Base-by-base conservation (phyloP, 2,888 invertebrate species). In the Beris morrisii region DNA sequence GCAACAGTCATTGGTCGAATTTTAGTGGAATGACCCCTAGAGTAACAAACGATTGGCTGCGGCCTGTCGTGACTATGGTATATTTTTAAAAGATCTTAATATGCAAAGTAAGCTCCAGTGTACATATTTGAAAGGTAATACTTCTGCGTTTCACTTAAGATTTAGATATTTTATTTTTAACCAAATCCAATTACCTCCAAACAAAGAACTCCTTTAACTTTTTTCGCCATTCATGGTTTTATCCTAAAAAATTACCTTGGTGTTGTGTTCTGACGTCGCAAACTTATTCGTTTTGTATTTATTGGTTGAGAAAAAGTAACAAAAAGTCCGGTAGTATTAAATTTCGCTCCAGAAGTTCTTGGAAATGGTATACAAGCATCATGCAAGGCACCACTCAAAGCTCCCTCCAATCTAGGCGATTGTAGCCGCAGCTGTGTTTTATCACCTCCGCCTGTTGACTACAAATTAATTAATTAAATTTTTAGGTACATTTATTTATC, bases 291-390 rank as follows among this genome's bases (percentile, higher is more conserved):
- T 72, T 90, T 84, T 0, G 87, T 84, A 72, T 87, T 86, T 64
- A 89, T 83, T 0, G 90, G 88, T 59, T 93, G 85, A 58, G 90
- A 90, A 81, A 97, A 97, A 71, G 92, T 92, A 0, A 95, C 94
- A 66, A 97, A 81, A 65, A 88, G 86, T 74, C 93, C 93, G 28
- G 91, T 91, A 31, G 91, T 91, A 79, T 93, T 94, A 84, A 97
- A 97, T 74, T 91, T 89, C 0, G 95, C 96, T 1, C 96, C 96
- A 9, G 94, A 95, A 0, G 96, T 97, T 64, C 94, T 84, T 0
- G 97, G 97, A 79, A 95, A 97, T 0, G 97, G 97, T 72, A 97
- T 92, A 76, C 92, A 92, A 6, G 92, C 88, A 75, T 93, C 93
- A 61, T 81, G 80, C 5, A 81, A 67, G 1, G 80, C 79, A 4